Evolutionary conservation across 2,888 invertebrate genomes (phyloP).

Genomic region (Hecatera dysodea): DNA sequence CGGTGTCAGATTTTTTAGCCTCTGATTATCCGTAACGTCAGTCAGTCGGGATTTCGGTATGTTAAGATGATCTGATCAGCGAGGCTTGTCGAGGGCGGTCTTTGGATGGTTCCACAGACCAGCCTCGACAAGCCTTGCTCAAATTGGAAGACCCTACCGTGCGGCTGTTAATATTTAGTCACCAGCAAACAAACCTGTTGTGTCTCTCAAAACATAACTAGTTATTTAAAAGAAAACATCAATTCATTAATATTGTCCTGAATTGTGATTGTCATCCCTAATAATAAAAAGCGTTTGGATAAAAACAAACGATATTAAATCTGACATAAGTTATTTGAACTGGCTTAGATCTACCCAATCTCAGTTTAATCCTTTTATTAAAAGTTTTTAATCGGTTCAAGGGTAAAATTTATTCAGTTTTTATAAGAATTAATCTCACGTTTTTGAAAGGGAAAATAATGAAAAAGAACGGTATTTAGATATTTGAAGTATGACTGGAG

Average conservation of each 20-base stretch:
- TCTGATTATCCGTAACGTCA: too few species aligned
- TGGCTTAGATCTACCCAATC: slow-evolving; percentile 36
- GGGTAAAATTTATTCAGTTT: slow-evolving; percentile 35
- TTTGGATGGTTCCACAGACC: too few species aligned
- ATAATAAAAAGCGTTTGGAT: slow-evolving; percentile 11
- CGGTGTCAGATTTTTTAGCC: too few species aligned
- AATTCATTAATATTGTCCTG: neutral
- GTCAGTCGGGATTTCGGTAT: too few species aligned
- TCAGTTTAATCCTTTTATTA: slow-evolving; percentile 57
- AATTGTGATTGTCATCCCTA: slow-evolving; percentile 1
- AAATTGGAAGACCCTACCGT: too few species aligned
- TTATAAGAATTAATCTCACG: slow-evolving; percentile 12
- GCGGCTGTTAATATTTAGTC: too few species aligned
- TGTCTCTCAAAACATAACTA: neutral
- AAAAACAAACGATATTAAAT: slow-evolving; percentile 30
- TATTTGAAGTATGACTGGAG: neutral
- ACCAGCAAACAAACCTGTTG: neutral
- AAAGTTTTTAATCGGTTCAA: slow-evolving; percentile 58
- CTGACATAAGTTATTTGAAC: slow-evolving; percentile 33
- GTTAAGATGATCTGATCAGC: too few species aligned
- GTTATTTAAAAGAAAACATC: neutral
- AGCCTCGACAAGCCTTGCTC: too few species aligned
- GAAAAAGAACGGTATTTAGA: neutral
- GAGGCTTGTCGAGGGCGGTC: too few species aligned
- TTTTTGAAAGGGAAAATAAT: neutral